Conservation (phyloP, 1,140 invertebrate genomes). For the Drosophila ohnishii region DNA sequence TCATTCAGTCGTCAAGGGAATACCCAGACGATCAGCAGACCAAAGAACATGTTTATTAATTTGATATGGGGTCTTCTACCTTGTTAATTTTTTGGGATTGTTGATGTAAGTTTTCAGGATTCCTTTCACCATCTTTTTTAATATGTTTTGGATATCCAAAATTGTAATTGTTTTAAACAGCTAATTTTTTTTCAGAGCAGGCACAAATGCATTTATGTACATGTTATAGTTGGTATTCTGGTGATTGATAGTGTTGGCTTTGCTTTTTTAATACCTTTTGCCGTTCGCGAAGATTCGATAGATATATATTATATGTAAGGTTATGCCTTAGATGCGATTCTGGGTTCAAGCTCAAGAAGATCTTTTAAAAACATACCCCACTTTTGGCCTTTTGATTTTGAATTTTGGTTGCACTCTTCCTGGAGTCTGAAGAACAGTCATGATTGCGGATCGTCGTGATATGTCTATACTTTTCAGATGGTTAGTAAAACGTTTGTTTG, state of each 20-base stretch:
- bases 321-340: not conserved
- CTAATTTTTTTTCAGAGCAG: slow-evolving; percentile 2
- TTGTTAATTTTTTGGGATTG: not conserved
- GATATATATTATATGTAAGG: not conserved
- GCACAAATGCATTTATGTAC: slow-evolving; percentile 7
- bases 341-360: not conserved
- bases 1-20: no score
- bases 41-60: not conserved
- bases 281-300: not conserved
- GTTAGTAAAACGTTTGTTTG: not conserved
- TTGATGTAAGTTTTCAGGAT: not conserved
- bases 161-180: not conserved
- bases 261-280: not conserved
- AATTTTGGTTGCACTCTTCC: not conserved
- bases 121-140: not conserved
- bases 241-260: not conserved
- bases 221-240: not conserved
- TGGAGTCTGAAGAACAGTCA: not conserved
- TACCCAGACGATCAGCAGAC: not conserved
- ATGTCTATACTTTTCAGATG: slow-evolving; percentile 8
- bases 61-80: not conserved
- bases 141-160: not conserved
- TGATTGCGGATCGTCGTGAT: slow-evolving; percentile 3
- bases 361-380: not conserved
- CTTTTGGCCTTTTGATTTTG: not conserved